Evolutionary conservation across 2,113 vertebrate species (phyloP), one percentile per base, ranked within the genome.

Genomic region (Argyrosomus japonicus): DNA sequence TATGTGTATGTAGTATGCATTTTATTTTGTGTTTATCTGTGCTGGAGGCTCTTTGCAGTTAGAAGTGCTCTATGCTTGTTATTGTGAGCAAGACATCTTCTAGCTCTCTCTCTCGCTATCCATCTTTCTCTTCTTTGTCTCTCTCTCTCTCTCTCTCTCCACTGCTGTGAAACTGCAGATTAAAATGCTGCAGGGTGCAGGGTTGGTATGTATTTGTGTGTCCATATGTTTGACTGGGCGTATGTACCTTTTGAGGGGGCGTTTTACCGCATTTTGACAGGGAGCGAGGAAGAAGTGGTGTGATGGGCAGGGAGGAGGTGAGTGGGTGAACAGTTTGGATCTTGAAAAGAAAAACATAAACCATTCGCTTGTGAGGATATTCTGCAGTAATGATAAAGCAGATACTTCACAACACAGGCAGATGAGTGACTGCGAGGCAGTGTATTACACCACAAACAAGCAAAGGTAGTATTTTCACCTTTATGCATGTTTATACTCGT

Each of bases 51-150:
- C 21, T 51, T 57, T 79, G 77, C 68, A 90, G 77, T 91, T 91
- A 88, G 61, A 65, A 86, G 64, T 64, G 76, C 65, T 82, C 81
- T 58, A 36, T 82, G 89, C 87, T 85, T 88, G 87, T 91, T 92
- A 85, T 82, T 91, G 64, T 32, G 27, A 89, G 80, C 65, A 84
- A 83, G 91, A 88, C 75, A 54, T 86, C 78, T 92, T 89, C 77
- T 29, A 89, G 82, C 77, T 70, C 73, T 76, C 82, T 68, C 58
- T 47, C 63, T 63, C 17, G n/a, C n/a, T n/a, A n/a, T 50, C 4
- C 62, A 2, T 36, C 6, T 75, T 1, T 67, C 2, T 67, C 13
- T 68, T 13, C 5, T 14, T 47, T 72, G 27, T 87, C 40, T 75
- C 14, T 68, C 12, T 69, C 36, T 75, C 15, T 61, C 45, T 68